Conservation (phyloP, 2,888 invertebrate species). For the Chirona hameri region DNA sequence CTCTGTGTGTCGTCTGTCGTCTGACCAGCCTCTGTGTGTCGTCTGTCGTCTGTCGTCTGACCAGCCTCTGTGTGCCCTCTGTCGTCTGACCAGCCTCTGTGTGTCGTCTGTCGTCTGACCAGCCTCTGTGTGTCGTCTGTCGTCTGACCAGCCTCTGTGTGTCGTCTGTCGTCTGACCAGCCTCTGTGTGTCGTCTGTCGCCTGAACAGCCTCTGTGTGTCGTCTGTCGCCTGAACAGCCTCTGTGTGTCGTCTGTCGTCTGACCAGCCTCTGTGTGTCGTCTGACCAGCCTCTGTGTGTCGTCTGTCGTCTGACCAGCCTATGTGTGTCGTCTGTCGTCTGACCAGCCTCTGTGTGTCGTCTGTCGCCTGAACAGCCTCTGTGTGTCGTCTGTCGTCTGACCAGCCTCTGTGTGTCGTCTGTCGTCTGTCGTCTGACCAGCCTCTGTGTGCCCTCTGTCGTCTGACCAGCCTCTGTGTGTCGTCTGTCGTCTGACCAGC, state of each 20-base stretch:
- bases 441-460: not conserved
- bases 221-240: too few relatives aligned
- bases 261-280: too few relatives aligned
- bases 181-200: not conserved
- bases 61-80: not conserved
- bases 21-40: not conserved
- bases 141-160: not conserved
- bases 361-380: not conserved
- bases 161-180: not conserved
- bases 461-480: not conserved
- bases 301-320: not conserved
- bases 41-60: too few relatives aligned
- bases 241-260: not conserved
- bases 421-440: too few relatives aligned
- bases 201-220: not conserved
- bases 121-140: not conserved
- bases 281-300: not conserved
- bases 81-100: not conserved
- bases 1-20: not conserved
- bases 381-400: not conserved
- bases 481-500: not conserved
- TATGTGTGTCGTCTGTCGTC: not conserved
- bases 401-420: not conserved
- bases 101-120: not conserved
- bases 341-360: not conserved